Evolutionary conservation across 2,113 vertebrate genomes (phyloP).

Genomic region (Eurystomus gularis): DNA sequence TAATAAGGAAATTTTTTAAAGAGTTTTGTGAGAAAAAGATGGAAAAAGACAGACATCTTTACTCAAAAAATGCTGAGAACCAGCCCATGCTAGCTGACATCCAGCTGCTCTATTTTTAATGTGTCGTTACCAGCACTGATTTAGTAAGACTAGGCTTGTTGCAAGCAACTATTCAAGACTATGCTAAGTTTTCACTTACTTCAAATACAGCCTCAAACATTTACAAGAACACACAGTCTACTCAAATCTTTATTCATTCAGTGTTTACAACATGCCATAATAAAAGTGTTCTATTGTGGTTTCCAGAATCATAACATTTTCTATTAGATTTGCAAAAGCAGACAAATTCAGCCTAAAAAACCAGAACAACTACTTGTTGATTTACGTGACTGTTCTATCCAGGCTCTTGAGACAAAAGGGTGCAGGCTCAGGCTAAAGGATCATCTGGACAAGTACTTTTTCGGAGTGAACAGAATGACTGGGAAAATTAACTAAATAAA

Average conservation of each 20-base stretch:
- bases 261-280: slow-evolving; percentile 4
- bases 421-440: neutral
- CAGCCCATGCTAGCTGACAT: neutral
- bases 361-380: neutral
- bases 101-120: neutral
- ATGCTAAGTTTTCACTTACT: neutral
- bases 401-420: neutral
- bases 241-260: neutral
- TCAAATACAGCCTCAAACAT: neutral
- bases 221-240: neutral
- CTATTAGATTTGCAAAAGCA: neutral
- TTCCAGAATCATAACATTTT: neutral
- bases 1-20: neutral
- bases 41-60: neutral
- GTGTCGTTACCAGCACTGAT: neutral
- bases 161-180: neutral
- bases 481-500: neutral
- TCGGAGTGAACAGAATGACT: neutral
- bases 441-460: neutral
- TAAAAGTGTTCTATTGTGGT: neutral
- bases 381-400: neutral
- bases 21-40: neutral
- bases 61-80: neutral
- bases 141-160: neutral
- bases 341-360: neutral